Percentiles rank a stretch among this genome's conserved stretches.
phyloP scores from a whole-genome alignment of 2,797 vertebrate species.

The Malacoraja senta region DNA sequence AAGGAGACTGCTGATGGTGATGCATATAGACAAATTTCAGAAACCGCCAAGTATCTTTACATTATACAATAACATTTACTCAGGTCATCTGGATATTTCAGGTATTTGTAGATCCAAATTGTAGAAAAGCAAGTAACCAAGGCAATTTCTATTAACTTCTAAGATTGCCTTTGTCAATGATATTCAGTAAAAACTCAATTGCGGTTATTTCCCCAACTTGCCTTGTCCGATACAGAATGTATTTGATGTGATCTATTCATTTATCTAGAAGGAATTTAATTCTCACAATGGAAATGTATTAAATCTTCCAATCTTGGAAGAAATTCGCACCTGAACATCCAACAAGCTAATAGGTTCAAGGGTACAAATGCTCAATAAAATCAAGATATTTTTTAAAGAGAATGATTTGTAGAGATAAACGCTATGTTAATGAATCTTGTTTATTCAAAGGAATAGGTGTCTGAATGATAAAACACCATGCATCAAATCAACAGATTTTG shows the following conservation, averaged over 20 bases:
- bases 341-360: neutral
- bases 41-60: neutral
- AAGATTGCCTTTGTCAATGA: neutral
- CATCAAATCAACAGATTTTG: constrained; percentile 9
- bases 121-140: neutral
- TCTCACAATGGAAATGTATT: neutral
- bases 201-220: neutral
- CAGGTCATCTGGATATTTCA: neutral
- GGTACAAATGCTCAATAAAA: neutral
- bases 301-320: neutral
- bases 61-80: neutral
- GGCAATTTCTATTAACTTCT: neutral
- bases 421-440: neutral
- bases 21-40: neutral
- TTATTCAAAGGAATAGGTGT: neutral
- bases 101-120: neutral
- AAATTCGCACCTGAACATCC: neutral
- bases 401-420: constrained; percentile 15
- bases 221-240: neutral
- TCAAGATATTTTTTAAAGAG: neutral
- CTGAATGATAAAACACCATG: neutral
- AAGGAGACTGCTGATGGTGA: neutral
- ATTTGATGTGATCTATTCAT: neutral
- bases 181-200: neutral
- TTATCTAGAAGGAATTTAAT: neutral